Evolutionary conservation across 2,888 invertebrate species (phyloP), one percentile per base, ranked within the genome.

Genomic region (Brenthis ino): DNA sequence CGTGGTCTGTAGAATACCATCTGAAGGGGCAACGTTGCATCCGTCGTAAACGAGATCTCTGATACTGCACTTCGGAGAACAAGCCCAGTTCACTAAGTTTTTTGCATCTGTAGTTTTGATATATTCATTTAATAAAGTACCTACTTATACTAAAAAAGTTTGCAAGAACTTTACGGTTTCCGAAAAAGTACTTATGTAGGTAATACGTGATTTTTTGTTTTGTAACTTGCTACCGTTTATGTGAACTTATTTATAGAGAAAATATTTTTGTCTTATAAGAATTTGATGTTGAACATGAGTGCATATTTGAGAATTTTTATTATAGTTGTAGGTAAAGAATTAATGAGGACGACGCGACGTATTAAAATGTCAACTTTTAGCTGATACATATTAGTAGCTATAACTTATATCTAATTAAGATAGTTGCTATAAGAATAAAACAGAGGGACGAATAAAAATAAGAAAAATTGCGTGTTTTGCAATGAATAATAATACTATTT

Each of bases 51-150:
- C 82, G 82, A 88, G 91, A 90, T 91, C 77, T 70, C 79, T 84
- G 92, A 90, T 89, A 86, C 77, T 86, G 85, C 84, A 82, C 74
- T 91, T 91, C 91, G 86, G 65, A 83, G 92, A 91, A 92, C 70
- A 71, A 82, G 83, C 82, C 80, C 84, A 81, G 74, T 83, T 86
- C 80, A 83, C 86, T 78, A 75, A 72, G 63, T 50, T 70, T 43
- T 80, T 85, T 86, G 85, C 53, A 53, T 53, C 20, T 43, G 2
- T 13, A 14, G 13, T 13, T 20, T 58, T 48, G 14, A 58, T 28
- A 47, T 43, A 16, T 20, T 24, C 4, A 58, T 53, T 51, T 53
- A 11, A 60, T 28, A 50, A 28, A n/a, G 8, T 48, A 13, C 37
- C 37, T 37, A 43, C 37, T 8, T 43, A 43, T 11, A 43, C 37